Percentiles rank a stretch among this genome's conserved stretches.
Conservation (phyloP, 2,888 invertebrate genomes). For the Crematogaster levior region DNA sequence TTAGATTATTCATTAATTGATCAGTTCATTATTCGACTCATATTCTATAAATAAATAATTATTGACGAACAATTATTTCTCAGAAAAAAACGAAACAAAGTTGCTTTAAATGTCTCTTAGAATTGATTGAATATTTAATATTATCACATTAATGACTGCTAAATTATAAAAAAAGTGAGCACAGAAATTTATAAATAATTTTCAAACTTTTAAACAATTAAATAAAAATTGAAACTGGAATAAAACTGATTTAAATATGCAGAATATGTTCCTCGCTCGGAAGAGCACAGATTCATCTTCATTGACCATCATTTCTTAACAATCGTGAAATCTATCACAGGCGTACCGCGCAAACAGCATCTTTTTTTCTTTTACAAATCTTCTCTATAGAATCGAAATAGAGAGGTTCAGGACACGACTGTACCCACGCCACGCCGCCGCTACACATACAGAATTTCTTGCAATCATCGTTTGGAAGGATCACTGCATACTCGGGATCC, state of each 20-base stretch:
- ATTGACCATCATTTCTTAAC: too few species aligned
- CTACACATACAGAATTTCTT: slow-evolving; percentile 75
- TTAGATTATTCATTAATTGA: slow-evolving; percentile 9
- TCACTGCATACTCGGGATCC: slow-evolving; percentile 7
- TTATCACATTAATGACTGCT: not conserved
- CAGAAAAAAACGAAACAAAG: not conserved
- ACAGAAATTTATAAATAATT: not conserved
- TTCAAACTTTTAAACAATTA: not conserved
- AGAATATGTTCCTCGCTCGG: not conserved
- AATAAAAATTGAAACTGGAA: not conserved
- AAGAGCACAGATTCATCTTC: not conserved
- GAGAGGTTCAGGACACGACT: slow-evolving; percentile 60
- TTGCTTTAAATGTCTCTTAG: not conserved
- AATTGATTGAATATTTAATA: not conserved
- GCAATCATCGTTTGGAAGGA: slow-evolving; percentile 70
- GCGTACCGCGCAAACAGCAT: slow-evolving; percentile 17
- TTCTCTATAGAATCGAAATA: slow-evolving; percentile 65
- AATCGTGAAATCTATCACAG: not conserved
- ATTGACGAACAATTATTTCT: not conserved
- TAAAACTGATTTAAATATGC: too few species aligned
- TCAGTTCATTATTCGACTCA: not conserved
- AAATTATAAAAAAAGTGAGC: not conserved
- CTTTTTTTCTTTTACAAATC: slow-evolving; percentile 74
- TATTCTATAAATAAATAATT: slow-evolving; percentile 31
- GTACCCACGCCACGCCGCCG: slow-evolving; percentile 52